Evolutionary conservation across 2,113 vertebrate species (phyloP), one percentile per base, ranked within the genome.

Genomic region (Lycocorax pyrrhopterus): DNA sequence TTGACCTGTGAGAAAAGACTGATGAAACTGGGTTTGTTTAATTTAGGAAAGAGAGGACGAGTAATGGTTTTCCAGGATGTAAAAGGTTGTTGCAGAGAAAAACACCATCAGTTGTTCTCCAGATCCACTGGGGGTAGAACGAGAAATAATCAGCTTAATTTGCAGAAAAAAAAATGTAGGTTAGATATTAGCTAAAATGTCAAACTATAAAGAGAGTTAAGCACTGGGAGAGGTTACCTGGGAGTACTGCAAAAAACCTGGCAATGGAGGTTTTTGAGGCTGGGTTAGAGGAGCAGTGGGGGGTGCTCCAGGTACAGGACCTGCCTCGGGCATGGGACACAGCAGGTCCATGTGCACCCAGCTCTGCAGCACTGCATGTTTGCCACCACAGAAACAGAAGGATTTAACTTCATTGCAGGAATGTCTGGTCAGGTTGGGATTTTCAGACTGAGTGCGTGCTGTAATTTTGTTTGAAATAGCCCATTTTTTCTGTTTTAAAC

Each of bases 131-230:
- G 93, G 95, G 94, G 60, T 89, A 95, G 94, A 89, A 95, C 0
- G 1, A 95, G 96, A 96, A 95, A 91, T 96, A 96, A 97, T 95
- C 94, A 96, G 89, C 58, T 96, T 96, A 95, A 96, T 97, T 96
- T 97, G 94, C 59, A 96, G 86, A 0, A 11, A 63, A 74, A 94
- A 89, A 87, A 82, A 91, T 49, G 95, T 96, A 97, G 96, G 95
- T 96, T 97, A 97, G 80, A 62, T 64, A 94, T 64, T 89, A 96
- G 73, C 88, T 95, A 96, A 95, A 97, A 95, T 97, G 93, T 95
- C 93, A 95, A 94, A 89, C 94, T 97, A 92, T 96, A 96, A 95
- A 81, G 95, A 96, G 93, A 95, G 73, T 95, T 92, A 92, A 96
- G 94, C 80, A 39, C 89, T 77, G 55, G 73, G 91, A 95, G 93